Base-by-base conservation (phyloP, 2,797 vertebrate genomes). In the Hydrocynus forskahlii region DNA sequence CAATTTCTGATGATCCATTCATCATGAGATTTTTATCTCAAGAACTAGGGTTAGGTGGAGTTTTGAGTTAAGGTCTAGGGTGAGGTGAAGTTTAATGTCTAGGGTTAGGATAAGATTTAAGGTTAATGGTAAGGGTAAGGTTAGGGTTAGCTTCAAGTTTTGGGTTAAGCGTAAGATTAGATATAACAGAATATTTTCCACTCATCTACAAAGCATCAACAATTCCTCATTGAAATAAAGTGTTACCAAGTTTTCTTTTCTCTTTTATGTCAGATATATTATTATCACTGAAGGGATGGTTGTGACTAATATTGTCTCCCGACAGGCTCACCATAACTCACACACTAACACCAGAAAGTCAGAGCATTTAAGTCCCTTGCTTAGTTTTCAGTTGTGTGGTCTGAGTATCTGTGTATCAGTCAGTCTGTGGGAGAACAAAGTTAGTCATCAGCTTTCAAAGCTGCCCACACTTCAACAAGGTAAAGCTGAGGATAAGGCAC, bases 401-500 rank as follows among this genome's bases (percentile, higher is more conserved):
- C 52, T 64, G 21, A 66, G 72, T 60, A 68, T 81, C 40, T 81
- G 79, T 19, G 72, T 67, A 81, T 70, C 83, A 74, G 80, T 52
- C 0, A 81, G 50, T 86, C 84, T 23, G 79, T 5, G 75, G 83
- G 82, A 87, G 87, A 88, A 86, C 83, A 75, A 85, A 79, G 88
- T 93, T 88, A 93, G 85, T 92, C 91, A 92, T 6, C 75, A 85
- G 87, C 89, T 91, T 92, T 93, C 91, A 87, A 89, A 86, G 66
- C 84, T 86, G 87, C 88, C 90, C 89, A 90, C 84, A 85, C 13
- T 66, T 29, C 80, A 81, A 70, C 59, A 64, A 45, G 19, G 19
- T 76, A 71, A 81, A 70, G 9, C 60, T n/a, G 45, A n/a, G 29
- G 45, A 71, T 7, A 60, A 62, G 50, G 13, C 7, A 71, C 35